Evolutionary conservation across 2,797 vertebrate species (phyloP).

Genomic region (Galago senegalensis): DNA sequence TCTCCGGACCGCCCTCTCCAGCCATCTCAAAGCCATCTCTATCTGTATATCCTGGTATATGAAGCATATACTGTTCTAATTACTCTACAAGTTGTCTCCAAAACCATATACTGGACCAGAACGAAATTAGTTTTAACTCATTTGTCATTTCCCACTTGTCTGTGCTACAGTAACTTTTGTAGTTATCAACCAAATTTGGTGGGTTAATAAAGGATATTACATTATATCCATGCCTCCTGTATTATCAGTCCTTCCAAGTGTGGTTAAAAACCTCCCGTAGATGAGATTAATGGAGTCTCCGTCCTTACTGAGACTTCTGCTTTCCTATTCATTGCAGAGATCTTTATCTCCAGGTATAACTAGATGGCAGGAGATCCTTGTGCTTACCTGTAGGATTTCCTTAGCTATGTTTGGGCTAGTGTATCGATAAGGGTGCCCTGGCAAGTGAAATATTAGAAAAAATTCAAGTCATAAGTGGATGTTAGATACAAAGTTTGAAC

Average conservation of each 20-base stretch:
- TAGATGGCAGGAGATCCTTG: neutral
- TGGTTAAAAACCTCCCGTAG: neutral
- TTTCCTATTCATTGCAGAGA: conserved; percentile 13
- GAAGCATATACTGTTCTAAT: conserved; percentile 48
- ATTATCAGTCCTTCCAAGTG: neutral
- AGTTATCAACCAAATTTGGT: conserved; percentile 14
- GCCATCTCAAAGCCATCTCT: conserved; percentile 14
- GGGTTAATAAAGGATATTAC: conserved; percentile 25
- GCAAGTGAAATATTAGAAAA: conserved; percentile 37
- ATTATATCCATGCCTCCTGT: neutral
- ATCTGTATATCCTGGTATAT: conserved; percentile 6
- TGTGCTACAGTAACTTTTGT: conserved; percentile 18
- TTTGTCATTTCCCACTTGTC: conserved; percentile 46
- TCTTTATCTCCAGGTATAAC: neutral
- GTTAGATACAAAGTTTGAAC: conserved; percentile 8
- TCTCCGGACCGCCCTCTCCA: conserved; percentile 31
- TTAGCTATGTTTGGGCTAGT: conserved; percentile 1
- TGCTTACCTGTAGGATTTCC: conserved; percentile 14
- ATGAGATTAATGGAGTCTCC: neutral
- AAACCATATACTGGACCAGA: conserved; percentile 17
- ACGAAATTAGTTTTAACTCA: conserved; percentile 56
- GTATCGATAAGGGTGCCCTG: neutral
- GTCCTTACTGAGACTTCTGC: neutral
- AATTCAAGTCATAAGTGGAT: conserved; percentile 16
- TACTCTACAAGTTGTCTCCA: conserved; percentile 46